Conservation (phyloP, 92 coral and sea anemone genomes). For the Bergia sp. region DNA sequence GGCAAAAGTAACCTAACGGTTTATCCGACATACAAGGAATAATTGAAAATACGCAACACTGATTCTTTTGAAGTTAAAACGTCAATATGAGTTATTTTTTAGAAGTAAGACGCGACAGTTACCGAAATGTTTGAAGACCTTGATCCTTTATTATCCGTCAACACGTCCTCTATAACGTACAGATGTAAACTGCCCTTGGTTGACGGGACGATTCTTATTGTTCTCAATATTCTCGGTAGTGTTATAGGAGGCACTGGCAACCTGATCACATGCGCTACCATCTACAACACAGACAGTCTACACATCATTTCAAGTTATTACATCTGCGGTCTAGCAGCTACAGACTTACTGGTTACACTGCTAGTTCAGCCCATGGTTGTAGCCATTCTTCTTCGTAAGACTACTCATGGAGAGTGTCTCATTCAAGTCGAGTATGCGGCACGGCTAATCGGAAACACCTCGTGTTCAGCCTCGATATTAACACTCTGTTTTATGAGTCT, state of each 20-base stretch:
- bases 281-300: slow-evolving; percentile 58
- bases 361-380: slow-evolving; percentile 59
- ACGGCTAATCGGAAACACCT: slow-evolving; percentile 62
- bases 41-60: not conserved
- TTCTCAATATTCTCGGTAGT: slow-evolving; percentile 50
- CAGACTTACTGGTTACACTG: slow-evolving; percentile 64
- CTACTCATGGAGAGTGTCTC: slow-evolving; percentile 58
- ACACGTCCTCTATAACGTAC: slow-evolving; percentile 15
- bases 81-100: too few relatives aligned
- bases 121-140: slow-evolving; percentile 28
- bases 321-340: slow-evolving; percentile 61
- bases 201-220: slow-evolving; percentile 30
- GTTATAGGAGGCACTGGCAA: slow-evolving; percentile 68
- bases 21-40: not conserved
- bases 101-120: too few relatives aligned
- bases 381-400: slow-evolving; percentile 54
- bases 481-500: slow-evolving; percentile 70
- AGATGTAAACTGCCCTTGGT: slow-evolving; percentile 28
- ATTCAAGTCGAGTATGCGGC: slow-evolving; percentile 71
- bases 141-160: not conserved
- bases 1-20: not conserved
- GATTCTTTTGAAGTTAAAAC: not conserved
- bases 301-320: slow-evolving; percentile 69
- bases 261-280: slow-evolving; percentile 59
- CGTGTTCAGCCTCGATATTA: slow-evolving; percentile 68